Evolutionary conservation across 1,140 invertebrate genomes (phyloP), one percentile per base, ranked within the genome.

Genomic region (Plectus sambesii): DNA sequence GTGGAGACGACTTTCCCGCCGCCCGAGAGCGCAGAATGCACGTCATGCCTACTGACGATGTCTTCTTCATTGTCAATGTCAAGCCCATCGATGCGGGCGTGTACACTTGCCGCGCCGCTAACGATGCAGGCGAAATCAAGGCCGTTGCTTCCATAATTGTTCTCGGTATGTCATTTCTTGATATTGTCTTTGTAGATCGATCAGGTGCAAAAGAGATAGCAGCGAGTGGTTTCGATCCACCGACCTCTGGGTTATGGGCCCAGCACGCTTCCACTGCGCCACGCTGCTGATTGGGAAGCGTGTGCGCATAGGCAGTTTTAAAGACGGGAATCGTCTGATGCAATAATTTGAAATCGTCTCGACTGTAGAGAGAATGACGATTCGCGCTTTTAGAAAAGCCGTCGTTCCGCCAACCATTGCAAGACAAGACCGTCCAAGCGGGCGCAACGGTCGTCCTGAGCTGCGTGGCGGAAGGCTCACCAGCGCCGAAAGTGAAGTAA

Each of bases 251-350:
- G 83, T 85, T 85, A 85, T 85, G 83, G 82, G 83, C 83, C 83
- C 83, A 86, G 82, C 82, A 84, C 83, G 82, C 81, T 85, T 84
- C 83, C 82, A 82, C 82, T 85, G 82, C 82, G 82, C 83, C 83
- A 85, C 83, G 84, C 83, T 86, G 84, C 81, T 82, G n/a, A n/a
- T n/a, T n/a, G n/a, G n/a, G n/a, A n/a, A n/a, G n/a, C n/a, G n/a
- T n/a, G n/a, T n/a, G n/a, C n/a, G n/a, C n/a, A n/a, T n/a, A n/a
- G n/a, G n/a, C n/a, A n/a, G n/a, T n/a, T n/a, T n/a, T n/a, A n/a
- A n/a, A n/a, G n/a, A n/a, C n/a, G n/a, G n/a, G n/a, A n/a, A n/a
- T n/a, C n/a, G n/a, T n/a, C n/a, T n/a, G n/a, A n/a, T n/a, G n/a
- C n/a, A n/a, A n/a, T n/a, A n/a, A n/a, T n/a, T n/a, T n/a, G n/a